Conservation (phyloP, 2,113 vertebrate genomes). For the Nothocercus julius region DNA sequence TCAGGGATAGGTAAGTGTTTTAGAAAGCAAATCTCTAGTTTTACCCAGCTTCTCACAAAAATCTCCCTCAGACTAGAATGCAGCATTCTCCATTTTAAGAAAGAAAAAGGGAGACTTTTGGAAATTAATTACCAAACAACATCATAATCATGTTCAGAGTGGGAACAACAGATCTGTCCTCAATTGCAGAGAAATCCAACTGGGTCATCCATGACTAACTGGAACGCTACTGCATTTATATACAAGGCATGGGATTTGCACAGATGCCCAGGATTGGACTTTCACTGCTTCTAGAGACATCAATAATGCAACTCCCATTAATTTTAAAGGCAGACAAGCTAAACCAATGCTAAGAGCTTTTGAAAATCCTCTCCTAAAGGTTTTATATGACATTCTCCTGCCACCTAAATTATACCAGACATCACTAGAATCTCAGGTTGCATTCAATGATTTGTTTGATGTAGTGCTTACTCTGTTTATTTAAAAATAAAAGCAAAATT, state of each 20-base stretch:
- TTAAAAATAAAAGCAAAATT: constrained; percentile 54
- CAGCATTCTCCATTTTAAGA: background rate
- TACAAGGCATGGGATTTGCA: background rate
- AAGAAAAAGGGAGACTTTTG: background rate
- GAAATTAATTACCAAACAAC: background rate
- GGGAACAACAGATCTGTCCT: background rate
- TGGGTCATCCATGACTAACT: background rate
- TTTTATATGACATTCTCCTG: background rate
- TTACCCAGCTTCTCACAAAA: background rate
- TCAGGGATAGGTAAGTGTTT: background rate
- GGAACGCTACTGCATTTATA: background rate
- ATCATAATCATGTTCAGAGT: background rate
- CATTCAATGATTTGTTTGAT: constrained; percentile 55
- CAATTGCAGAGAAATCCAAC: background rate
- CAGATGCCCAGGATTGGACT: background rate
- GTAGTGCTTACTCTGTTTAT: constrained; percentile 29
- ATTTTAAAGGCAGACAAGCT: constrained; percentile 22
- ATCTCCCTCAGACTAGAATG: background rate
- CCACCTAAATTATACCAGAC: constrained; percentile 17
- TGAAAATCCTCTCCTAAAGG: constrained; percentile 42
- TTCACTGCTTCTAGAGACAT: background rate
- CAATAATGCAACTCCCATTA: constrained; percentile 1
- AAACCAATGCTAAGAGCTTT: constrained; percentile 46
- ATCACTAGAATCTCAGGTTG: constrained; percentile 9
- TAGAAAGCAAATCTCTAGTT: background rate